Evolutionary conservation across 2,888 invertebrate species (phyloP).

Genomic region (Opisthograptis luteolata): DNA sequence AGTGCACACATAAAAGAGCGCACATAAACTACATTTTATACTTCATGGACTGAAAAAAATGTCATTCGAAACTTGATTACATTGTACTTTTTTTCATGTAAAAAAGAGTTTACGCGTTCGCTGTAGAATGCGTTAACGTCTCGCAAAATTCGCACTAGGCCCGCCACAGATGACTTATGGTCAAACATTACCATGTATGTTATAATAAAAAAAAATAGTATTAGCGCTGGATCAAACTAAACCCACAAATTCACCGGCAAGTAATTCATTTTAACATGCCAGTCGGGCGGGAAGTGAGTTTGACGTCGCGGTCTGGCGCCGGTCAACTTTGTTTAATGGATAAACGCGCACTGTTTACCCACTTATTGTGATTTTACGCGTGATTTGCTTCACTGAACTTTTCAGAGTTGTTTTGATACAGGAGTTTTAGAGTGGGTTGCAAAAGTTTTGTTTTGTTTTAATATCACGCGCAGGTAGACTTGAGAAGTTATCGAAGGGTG

Average conservation of each 20-base stretch:
- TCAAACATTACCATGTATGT: no score
- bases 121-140: no score
- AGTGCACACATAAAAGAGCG: no score
- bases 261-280: constrained; percentile 11
- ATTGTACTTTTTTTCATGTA: no score
- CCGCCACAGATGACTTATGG: no score
- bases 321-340: constrained; percentile 24
- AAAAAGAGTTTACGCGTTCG: no score
- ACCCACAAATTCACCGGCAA: neutral
- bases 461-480: no score
- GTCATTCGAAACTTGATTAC: no score
- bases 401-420: constrained; percentile 2
- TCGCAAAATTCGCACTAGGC: no score
- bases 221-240: constrained; percentile 2
- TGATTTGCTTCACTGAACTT: constrained; percentile 10
- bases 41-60: no score
- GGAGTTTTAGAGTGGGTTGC: neutral
- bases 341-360: constrained; percentile 16
- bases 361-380: constrained; percentile 20
- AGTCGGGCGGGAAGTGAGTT: constrained; percentile 4
- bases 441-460: constrained; percentile 11
- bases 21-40: no score
- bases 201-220: no score
- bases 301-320: constrained; percentile 14
- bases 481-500: neutral